These are phyloP conservation scores for Lonchura striata DNA, from an alignment of 2,113 vertebrate species.

Conservation along the genomic window DNA sequence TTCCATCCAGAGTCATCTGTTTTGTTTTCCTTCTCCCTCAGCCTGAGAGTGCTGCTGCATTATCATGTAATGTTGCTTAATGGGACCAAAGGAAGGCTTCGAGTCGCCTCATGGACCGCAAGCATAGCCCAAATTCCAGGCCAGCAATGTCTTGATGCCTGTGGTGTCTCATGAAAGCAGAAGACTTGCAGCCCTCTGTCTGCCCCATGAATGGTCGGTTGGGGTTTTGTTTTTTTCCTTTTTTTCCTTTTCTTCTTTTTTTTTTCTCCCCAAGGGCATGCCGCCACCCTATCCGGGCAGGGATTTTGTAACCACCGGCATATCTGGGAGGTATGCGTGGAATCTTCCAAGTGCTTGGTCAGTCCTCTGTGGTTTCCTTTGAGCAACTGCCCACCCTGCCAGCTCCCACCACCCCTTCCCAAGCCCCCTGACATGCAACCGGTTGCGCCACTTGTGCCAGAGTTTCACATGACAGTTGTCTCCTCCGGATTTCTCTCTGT, in stretches of 20 bases:
- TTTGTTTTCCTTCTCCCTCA: conserved; percentile 62
- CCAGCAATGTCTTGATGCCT: conserved; percentile 20
- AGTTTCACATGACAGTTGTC: conserved; percentile 23
- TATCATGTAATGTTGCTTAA: conserved; percentile 57
- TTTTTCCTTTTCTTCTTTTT: not conserved
- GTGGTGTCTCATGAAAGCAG: not conserved
- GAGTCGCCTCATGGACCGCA: not conserved
- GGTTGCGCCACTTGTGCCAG: not conserved
- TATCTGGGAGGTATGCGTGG: conserved; percentile 45
- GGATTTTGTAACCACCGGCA: conserved; percentile 15
- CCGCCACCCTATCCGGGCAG: not conserved
- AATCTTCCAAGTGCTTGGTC: conserved; percentile 42
- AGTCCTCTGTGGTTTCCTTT: conserved; percentile 54
- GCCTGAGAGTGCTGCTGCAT: conserved; percentile 41
- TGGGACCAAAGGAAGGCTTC: conserved; percentile 48
- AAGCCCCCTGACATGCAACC: not conserved
- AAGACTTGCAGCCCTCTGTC: conserved; percentile 17
- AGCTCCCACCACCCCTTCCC: conserved; percentile 12
- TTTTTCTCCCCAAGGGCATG: not conserved
- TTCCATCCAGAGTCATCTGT: conserved; percentile 63
- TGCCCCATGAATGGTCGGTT: not conserved
- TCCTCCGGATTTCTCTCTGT: not conserved
- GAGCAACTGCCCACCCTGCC: conserved; percentile 28
- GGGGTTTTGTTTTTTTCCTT: not conserved
- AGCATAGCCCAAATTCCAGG: conserved; percentile 47